Evolutionary conservation across 2,113 vertebrate genomes (phyloP), one percentile per base, ranked within the genome.

Genomic region (Romanogobio albipinnatus): DNA sequence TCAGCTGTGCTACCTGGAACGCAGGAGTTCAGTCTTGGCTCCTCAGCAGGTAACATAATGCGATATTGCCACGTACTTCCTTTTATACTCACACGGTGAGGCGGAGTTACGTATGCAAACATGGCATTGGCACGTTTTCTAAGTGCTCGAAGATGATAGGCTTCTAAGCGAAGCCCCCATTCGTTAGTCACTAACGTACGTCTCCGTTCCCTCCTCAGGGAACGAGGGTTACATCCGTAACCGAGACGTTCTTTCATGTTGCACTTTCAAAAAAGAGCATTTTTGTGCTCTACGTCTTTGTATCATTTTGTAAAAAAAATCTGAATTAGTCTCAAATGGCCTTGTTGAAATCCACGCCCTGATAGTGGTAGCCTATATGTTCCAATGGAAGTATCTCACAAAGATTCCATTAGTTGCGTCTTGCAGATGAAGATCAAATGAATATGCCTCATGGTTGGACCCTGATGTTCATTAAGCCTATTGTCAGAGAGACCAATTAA

Each of bases 401-500:
- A 90, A 51, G 91, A 88, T 92, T 92, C 92, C 89, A 93, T 93
- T 93, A 92, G 89, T 88, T 91, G 87, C 84, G 88, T 89, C 92
- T 91, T 87, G 83, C 82, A 91, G 92, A 94, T 91, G 89, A 92
- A 87, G 90, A 94, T 94, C 90, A 90, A 90, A 86, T 85, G 89
- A 93, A 93, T 93, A 93, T 94, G 88, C 90, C 90, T 90, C 90
- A 91, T 76, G 91, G 91, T 91, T 89, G 82, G 90, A 91, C 89
- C 91, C 91, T 80, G 24, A 86, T 92, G 91, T 93, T 94, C 92
- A 93, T 94, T 93, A 94, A 92, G 93, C 45, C 91, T 84, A 90
- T 90, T 90, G 92, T 93, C 90, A 88, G 87, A 91, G 92, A 94
- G 91, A 92, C 90, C 94, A 93, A 93, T 94, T 93, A 94, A 94